Base-by-base conservation (phyloP, 2,888 invertebrate genomes). In the Noctua janthina region DNA sequence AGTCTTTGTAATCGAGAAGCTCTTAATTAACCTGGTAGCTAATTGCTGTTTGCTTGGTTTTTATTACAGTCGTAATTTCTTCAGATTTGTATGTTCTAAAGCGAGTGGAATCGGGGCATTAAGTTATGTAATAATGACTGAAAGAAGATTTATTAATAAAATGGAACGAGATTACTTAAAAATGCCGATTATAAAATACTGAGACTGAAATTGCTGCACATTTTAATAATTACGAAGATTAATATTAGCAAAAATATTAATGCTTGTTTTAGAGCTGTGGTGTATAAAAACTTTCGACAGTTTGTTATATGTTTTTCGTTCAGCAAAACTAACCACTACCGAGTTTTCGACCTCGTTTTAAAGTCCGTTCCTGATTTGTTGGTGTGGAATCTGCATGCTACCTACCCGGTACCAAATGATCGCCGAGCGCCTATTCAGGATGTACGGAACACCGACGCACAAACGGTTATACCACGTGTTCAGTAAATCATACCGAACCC, bases 1-100 rank as follows among this genome's bases (percentile, higher is more conserved):
- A 64, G 23, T 43, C n/a, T 71, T 68, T 67, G 66, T 49, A 49
- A 81, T 76, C 17, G 39, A 72, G 59, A 59, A 8, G n/a, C 20
- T 59, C 1, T 39, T 39, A 68, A 72, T 78, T 71, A 72, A 72
- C 46, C 23, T 15, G n/a, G 0, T 62, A 8, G 23, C 15, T 49
- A 69, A 54, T 64, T 15, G 73, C 39, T 69, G 29, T 70, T 70
- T 66, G 15, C 7, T 74, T n/a, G 11, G 5, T 29, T 62, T 69
- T 59, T 59, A 78, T 78, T 51, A 59, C 20, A 23, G 3, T 59
- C 3, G 23, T 59, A 2, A 17, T 72, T 69, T 79, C 8, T 35
- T 29, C 1, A 39, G 2, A 64, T 43, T 46, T 54, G 0, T n/a
- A 70, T 35, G 35, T 46, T 62, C 1, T 64, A 64, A 54, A 8